Percentiles rank a stretch among this genome's conserved stretches.
Evolutionary conservation across 2,888 invertebrate genomes (phyloP).

Genomic region (Drosophila macrospina): DNA sequence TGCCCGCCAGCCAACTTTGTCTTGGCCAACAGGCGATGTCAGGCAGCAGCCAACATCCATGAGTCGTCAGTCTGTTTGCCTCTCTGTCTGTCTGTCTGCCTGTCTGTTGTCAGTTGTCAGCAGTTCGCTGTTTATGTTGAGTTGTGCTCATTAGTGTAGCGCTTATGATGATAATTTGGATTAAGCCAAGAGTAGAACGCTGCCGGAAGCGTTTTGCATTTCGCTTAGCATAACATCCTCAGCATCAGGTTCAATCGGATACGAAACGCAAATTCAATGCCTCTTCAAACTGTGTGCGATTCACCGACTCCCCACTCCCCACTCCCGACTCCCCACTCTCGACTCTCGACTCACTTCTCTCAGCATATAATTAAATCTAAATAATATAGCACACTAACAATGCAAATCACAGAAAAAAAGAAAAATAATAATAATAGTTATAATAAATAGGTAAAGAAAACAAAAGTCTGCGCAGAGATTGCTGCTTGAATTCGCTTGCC

Average conservation of each 20-base stretch:
- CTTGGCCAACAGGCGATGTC: slow-evolving; percentile 45
- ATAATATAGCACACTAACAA: neutral
- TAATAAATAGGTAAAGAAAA: neutral
- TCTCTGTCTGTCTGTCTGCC: slow-evolving; percentile 9
- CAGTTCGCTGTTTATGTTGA: slow-evolving; percentile 53
- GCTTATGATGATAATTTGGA: slow-evolving; percentile 74
- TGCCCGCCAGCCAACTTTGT: slow-evolving; percentile 45
- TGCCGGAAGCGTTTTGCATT: slow-evolving; percentile 36
- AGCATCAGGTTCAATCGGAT: slow-evolving; percentile 4
- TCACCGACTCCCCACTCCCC: no score
- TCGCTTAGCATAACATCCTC: slow-evolving; percentile 25
- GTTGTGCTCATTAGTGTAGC: slow-evolving; percentile 69
- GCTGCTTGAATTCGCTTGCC: neutral
- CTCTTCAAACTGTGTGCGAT: slow-evolving; percentile 12
- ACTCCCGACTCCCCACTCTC: no score
- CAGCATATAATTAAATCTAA: slow-evolving; percentile 5
- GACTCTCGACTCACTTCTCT: no score
- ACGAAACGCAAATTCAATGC: slow-evolving; percentile 17
- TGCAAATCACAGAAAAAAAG: neutral
- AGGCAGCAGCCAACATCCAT: slow-evolving; percentile 9
- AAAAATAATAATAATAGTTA: no score
- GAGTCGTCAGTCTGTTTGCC: slow-evolving; percentile 2
- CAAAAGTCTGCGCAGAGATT: neutral
- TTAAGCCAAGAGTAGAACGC: slow-evolving; percentile 35
- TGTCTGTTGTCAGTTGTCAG: slow-evolving; percentile 31